Percentiles rank a stretch among this genome's conserved stretches.
phyloP scores from a whole-genome alignment of 2,797 vertebrate species.

The Nothura maculosa region DNA sequence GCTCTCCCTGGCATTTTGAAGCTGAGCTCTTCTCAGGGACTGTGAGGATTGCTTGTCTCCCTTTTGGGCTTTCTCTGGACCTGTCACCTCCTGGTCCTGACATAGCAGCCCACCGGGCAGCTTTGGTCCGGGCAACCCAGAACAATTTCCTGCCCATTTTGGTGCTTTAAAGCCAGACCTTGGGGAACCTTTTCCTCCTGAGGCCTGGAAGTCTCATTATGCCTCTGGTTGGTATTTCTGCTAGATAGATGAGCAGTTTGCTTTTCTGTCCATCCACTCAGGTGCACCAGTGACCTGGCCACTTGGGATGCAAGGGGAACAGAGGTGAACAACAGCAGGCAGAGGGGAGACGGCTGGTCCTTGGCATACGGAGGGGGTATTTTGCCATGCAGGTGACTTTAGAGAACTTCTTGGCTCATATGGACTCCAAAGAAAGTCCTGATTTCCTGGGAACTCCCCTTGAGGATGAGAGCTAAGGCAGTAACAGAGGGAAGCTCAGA shows the following conservation, averaged over 20 bases:
- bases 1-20: background rate
- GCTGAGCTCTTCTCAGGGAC: background rate
- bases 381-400: fast-evolving
- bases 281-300: fast-evolving
- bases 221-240: background rate
- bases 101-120: too few relatives aligned
- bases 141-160: background rate
- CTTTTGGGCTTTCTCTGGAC: background rate
- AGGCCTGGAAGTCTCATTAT: background rate
- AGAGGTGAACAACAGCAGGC: background rate
- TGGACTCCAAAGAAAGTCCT: background rate
- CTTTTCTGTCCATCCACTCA: fast-evolving
- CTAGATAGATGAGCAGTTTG: fast-evolving
- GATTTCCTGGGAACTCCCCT: background rate
- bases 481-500: background rate
- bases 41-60: background rate
- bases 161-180: background rate
- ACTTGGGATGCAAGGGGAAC: fast-evolving
- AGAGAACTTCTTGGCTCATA: background rate
- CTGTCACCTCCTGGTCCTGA: background rate
- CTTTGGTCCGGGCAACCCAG: background rate
- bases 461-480: background rate
- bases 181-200: background rate
- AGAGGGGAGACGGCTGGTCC: background rate
- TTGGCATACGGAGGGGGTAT: background rate